Evolutionary conservation across 2,888 invertebrate species (phyloP).

Genomic region (Shargacucullia verbasci): DNA sequence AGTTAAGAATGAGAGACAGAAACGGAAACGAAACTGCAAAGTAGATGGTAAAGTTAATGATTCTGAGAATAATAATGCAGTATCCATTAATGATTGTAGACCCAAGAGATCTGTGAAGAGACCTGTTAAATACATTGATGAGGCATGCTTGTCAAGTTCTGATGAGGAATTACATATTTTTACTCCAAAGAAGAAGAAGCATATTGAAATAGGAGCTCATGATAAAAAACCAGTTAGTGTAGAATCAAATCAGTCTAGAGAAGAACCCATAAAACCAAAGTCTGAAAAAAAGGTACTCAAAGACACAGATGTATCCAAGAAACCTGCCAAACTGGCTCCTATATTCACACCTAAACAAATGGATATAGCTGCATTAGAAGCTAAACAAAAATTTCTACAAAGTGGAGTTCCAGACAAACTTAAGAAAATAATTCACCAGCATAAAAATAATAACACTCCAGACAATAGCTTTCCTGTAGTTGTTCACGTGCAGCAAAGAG

Average conservation of each 20-base stretch:
- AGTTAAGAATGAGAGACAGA: conserved; percentile 41
- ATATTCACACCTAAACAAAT: conserved; percentile 90
- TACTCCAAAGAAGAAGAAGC: conserved; percentile 79
- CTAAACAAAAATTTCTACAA: conserved; percentile 91
- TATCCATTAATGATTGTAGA: conserved; percentile 59
- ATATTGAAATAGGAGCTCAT: conserved; percentile 19
- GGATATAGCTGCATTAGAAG: conserved; percentile 89
- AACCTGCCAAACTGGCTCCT: conserved; percentile 90
- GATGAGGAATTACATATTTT: conserved; percentile 84
- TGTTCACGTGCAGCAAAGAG: conserved; percentile 90
- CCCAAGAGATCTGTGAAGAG: conserved; percentile 78
- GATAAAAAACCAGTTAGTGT: conserved; percentile 1
- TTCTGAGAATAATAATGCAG: conserved; percentile 12
- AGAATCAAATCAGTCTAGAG: conserved; percentile 9
- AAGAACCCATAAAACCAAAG: conserved; percentile 21
- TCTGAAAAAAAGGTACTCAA: conserved; percentile 34
- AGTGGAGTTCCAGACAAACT: conserved; percentile 92
- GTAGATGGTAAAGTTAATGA: conserved; percentile 14
- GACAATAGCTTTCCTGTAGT: conserved; percentile 89
- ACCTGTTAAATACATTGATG: conserved; percentile 79
- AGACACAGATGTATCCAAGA: conserved; percentile 39
- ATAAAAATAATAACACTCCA: conserved; percentile 75
- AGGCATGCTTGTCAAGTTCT: conserved; percentile 71
- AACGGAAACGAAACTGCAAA: conserved; percentile 41
- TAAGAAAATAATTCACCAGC: conserved; percentile 87